Evolutionary conservation across 2,113 vertebrate species (phyloP), one percentile per base, ranked within the genome.

Genomic region (Paramormyrops kingsleyae): DNA sequence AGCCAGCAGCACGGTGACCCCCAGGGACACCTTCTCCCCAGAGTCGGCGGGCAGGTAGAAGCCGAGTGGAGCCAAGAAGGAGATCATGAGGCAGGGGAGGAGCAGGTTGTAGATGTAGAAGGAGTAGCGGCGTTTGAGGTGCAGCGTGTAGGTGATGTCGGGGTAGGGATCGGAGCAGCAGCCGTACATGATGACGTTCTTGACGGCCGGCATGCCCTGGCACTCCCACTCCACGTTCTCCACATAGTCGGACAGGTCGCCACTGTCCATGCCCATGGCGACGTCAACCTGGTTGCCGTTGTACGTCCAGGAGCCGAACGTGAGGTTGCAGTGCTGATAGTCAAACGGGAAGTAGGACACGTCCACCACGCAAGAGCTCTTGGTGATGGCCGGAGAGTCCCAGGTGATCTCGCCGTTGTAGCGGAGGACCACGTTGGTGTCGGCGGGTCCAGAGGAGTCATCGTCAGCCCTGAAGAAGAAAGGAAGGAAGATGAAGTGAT

Each of bases 211-310:
- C 99, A 99, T 99, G 89, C 99, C 99, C 0, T 97, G 97, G 90
- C 98, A 97, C 92, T 99, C 98, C 99, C 99, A 99, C 92, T 99
- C 99, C 92, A 99, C 99, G 0, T 99, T 99, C 91, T 99, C 98
- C 46, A 99, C 93, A 90, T 99, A 99, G 95, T 99, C 98, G 0
- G 98, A 99, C 88, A 99, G 96, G 91, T 99, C 99, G 0, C 98
- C 99, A 0, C 95, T 96, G 93, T 97, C 97, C 95, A 98, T 96
- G 83, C 95, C 96, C 77, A 98, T 96, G 91, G 95, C 96, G 90
- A 99, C 96, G 92, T 96, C 96, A 90, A 96, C 95, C 95, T 99
- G 99, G 91, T 99, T 99, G 89, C 99, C 99, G 24, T 99, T 99
- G 95, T 99, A 99, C 90, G 99, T 99, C 99, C 99, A 99, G 62